Percentiles rank a stretch among this genome's conserved stretches.
These are phyloP conservation scores for Loriculus beryllinus DNA, from an alignment of 2,797 vertebrate genomes.

Conservation along the genomic window DNA sequence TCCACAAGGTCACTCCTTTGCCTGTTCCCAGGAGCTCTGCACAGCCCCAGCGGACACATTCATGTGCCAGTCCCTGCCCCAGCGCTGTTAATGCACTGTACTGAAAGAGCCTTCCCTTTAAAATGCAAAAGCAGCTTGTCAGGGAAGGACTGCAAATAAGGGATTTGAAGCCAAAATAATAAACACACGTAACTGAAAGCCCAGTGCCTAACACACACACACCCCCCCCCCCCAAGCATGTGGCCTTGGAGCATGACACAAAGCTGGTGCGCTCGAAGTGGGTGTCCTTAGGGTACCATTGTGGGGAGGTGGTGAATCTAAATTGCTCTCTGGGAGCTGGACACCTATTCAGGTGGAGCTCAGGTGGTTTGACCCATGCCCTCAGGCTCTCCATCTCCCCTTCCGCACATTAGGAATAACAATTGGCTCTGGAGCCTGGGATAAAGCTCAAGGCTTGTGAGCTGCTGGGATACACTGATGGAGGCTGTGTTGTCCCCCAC, in stretches of 20 bases:
- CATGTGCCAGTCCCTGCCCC: conserved; percentile 34
- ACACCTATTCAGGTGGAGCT: conserved; percentile 5
- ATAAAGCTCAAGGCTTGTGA: not conserved
- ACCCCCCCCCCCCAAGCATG: not conserved
- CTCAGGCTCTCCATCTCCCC: not conserved
- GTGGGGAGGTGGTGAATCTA: not conserved
- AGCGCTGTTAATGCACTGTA: conserved; percentile 19
- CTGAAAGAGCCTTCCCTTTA: conserved; percentile 61
- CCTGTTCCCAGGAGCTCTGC: conserved; percentile 31
- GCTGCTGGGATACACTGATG: not conserved
- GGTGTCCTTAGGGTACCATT: conserved; percentile 18
- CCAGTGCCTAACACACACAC: too few relatives aligned
- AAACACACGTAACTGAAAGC: conserved; percentile 46
- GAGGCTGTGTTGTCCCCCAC: not conserved
- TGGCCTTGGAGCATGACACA: conserved; percentile 14
- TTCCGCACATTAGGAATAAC: not conserved
- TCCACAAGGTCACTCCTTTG: not conserved
- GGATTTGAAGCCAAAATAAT: conserved; percentile 59
- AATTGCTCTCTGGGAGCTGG: not conserved
- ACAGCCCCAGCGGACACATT: not conserved
- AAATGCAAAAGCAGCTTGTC: conserved; percentile 64
- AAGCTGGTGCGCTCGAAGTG: conserved; percentile 19
- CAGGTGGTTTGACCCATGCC: conserved; percentile 9
- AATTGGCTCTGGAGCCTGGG: not conserved
- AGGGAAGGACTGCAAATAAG: conserved; percentile 60